Conservation (phyloP, 2,797 vertebrate species). For the Fistularia commersonii region DNA sequence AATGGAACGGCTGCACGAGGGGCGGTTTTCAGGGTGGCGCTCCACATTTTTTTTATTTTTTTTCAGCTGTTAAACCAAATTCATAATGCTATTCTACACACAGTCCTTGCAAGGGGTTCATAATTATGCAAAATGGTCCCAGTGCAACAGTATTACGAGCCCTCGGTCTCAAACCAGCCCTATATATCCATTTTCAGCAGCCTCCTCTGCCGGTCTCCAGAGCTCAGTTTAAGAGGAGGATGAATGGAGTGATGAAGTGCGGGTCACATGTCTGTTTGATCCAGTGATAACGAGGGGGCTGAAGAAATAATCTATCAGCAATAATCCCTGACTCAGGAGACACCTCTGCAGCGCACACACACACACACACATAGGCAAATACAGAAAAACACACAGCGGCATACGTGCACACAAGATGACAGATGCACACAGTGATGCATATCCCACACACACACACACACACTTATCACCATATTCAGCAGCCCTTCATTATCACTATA, state of each 20-base stretch:
- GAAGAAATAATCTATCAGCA: slow-evolving; percentile 79
- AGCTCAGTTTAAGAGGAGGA: slow-evolving; percentile 72
- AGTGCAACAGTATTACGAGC: slow-evolving; percentile 60
- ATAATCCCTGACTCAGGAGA: slow-evolving; percentile 79
- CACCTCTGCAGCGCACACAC: slow-evolving; percentile 52
- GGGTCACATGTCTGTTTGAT: slow-evolving; percentile 76
- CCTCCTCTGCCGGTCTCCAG: slow-evolving; percentile 62
- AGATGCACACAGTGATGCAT: slow-evolving; percentile 53
- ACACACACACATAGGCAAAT: slow-evolving; percentile 7
- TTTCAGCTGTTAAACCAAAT: slow-evolving; percentile 34
- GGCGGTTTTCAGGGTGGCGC: slow-evolving; percentile 22
- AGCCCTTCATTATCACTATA: slow-evolving; percentile 77
- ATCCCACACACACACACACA: too few relatives aligned
- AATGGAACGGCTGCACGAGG: slow-evolving; percentile 19
- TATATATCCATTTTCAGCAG: slow-evolving; percentile 59
- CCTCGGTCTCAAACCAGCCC: slow-evolving; percentile 39
- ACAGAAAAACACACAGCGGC: slow-evolving; percentile 13
- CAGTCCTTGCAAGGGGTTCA: slow-evolving; percentile 27
- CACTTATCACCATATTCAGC: slow-evolving; percentile 78
- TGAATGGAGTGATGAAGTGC: slow-evolving; percentile 75
- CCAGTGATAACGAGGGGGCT: slow-evolving; percentile 77
- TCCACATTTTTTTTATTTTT: slow-evolving; percentile 19
- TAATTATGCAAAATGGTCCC: slow-evolving; percentile 68
- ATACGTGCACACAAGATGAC: slow-evolving; percentile 51
- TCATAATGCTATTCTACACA: slow-evolving; percentile 34